These are phyloP conservation scores for Habrosyne pyritoides DNA, from an alignment of 2,888 invertebrate species.

Conservation along the genomic window DNA sequence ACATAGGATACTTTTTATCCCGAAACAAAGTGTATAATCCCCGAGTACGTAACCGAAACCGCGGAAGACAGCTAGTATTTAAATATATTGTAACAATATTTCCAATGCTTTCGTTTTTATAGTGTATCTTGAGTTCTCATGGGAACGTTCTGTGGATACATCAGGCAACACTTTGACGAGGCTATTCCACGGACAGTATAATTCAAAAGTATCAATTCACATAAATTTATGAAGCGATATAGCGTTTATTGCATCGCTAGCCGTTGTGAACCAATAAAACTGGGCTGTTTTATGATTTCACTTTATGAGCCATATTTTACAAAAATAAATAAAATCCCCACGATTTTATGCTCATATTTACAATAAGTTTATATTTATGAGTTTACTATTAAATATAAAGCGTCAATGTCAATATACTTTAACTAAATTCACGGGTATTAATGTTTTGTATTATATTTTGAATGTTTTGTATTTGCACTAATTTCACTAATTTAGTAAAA, in stretches of 20 bases:
- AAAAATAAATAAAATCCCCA: constrained; percentile 64
- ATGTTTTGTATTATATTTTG: too few relatives aligned
- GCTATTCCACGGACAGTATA: constrained; percentile 36
- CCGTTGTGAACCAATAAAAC: constrained; percentile 67
- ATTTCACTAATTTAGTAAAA: too few relatives aligned
- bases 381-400: constrained; percentile 39
- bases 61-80: too few relatives aligned
- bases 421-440: not conserved
- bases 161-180: constrained; percentile 32
- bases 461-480: too few relatives aligned
- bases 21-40: too few relatives aligned
- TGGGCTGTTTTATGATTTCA: constrained; percentile 66
- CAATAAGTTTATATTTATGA: constrained; percentile 9
- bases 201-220: constrained; percentile 63
- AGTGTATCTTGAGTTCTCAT: not conserved
- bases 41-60: too few relatives aligned
- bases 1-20: too few relatives aligned
- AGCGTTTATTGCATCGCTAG: constrained; percentile 62
- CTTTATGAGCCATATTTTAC: constrained; percentile 75
- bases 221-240: constrained; percentile 68
- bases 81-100: not conserved
- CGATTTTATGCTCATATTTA: constrained; percentile 39
- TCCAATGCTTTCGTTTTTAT: not conserved
- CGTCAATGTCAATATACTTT: not conserved
- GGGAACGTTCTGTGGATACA: constrained; percentile 7